These are phyloP conservation scores for Aricia agestis DNA, from an alignment of 1,140 invertebrate genomes.

Conservation along the genomic window DNA sequence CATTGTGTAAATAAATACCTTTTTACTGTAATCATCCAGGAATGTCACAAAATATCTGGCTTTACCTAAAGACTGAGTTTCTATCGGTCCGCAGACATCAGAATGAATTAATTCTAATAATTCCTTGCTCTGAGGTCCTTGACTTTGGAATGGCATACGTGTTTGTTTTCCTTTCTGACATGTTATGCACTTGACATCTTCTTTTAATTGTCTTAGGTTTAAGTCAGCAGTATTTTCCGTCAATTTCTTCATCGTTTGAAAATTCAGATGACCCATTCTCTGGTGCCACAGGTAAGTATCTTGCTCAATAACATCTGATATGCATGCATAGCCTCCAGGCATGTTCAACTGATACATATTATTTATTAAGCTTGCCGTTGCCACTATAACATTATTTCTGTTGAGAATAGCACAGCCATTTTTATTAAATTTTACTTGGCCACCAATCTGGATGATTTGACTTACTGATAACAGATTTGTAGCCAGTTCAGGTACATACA, in stretches of 20 bases:
- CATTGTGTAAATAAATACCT: conserved; percentile 53
- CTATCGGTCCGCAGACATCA: conserved; percentile 50
- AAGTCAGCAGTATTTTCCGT: too few species aligned
- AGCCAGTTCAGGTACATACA: conserved; percentile 37
- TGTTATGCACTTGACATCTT: too few species aligned
- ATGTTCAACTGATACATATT: conserved; percentile 22
- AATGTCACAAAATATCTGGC: conserved; percentile 59
- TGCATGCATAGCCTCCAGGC: conserved; percentile 16
- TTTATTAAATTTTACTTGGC: conserved; percentile 32
- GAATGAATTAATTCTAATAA: too few species aligned
- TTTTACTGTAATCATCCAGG: conserved; percentile 60
- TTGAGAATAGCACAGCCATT: conserved; percentile 35
- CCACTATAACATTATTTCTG: conserved; percentile 27
- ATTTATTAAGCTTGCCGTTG: conserved; percentile 28
- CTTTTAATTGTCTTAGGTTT: too few species aligned
- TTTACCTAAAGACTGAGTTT: conserved; percentile 41
- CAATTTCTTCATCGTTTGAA: background rate
- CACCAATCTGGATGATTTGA: conserved; percentile 14
- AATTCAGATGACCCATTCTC: background rate
- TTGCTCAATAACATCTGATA: conserved; percentile 6
- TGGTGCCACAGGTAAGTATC: background rate
- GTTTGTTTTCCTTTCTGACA: too few species aligned
- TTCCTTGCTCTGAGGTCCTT: too few species aligned
- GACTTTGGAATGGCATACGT: too few species aligned
- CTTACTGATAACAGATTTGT: conserved; percentile 40